Base-by-base conservation (phyloP, 2,888 invertebrate genomes). In the Deilephila porcellus region DNA sequence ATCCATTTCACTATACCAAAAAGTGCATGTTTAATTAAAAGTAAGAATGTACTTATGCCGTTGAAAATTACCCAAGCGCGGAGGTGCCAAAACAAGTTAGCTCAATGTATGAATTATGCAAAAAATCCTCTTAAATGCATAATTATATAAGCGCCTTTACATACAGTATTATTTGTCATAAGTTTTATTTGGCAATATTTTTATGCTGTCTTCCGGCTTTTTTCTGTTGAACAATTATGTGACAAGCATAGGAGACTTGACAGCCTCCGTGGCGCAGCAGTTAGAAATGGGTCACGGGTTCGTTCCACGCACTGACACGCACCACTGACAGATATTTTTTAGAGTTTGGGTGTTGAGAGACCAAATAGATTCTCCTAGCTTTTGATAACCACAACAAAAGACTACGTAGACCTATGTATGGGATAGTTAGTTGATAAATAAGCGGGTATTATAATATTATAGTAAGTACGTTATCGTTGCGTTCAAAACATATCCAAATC, bases 51-150 rank as follows among this genome's bases (percentile, higher is more conserved):
- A 56, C 56, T 56, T 56, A 56, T 56, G 56, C 56, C 5, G 56
- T 56, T 56, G 56, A 56, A 19, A 56, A n/a, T 56, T 19, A 67
- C 6, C 45, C 25, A 52, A 67, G 25, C 45, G 67, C 3, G 7
- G 0, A 52, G 67, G 67, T 25, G 67, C 67, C 67, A 67, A 52
- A 25, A 56, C 56, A 56, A 45, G 25, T 52, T 14, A 67, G 6
- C 14, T 52, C 17, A 52, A 67, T 45, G 67, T 4, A 25, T 8
- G 20, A 52, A 67, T 25, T 67, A 67, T 67, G 67, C 67, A 67
- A 67, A 52, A 52, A 29, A 17, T 17, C 14, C 25, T 45, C 20
- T 11, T 64, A 20, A 37, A 67, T 25, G 25, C 52, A 52, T 52
- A 52, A 52, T 67, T 14, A 52, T 52, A 25, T 45, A 45, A 67